A percentile compares a stretch with the other conserved stretches of the same genome.
phyloP scores from a whole-genome alignment of 2,888 invertebrate genomes.

The Sipunculus nudus region DNA sequence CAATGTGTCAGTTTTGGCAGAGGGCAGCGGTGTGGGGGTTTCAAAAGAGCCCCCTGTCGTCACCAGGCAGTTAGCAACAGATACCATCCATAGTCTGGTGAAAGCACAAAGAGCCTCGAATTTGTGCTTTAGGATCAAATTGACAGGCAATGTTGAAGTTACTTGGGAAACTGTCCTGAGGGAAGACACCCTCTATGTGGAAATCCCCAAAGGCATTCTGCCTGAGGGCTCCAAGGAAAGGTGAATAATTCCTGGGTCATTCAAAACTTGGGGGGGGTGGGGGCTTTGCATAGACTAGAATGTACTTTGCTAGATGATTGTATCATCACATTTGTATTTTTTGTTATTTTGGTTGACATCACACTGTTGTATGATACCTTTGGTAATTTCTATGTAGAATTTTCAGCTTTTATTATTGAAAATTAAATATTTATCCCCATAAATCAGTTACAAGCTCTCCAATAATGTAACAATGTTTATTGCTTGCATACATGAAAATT shows the following conservation, averaged over 20 bases:
- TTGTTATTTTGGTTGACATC: no score
- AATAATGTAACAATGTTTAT: no score
- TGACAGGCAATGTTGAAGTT: constrained; percentile 81
- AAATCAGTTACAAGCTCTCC: no score
- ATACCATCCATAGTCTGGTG: constrained; percentile 32
- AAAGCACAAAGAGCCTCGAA: constrained; percentile 49
- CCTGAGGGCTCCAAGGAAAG: constrained; percentile 95
- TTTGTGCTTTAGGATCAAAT: constrained; percentile 75
- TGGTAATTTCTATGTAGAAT: no score
- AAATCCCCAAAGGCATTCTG: constrained; percentile 84
- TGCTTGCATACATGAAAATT: no score
- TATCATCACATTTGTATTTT: no score
- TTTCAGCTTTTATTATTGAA: no score
- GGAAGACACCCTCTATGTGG: constrained; percentile 84
- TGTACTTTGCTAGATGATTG: no score
- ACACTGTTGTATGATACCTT: no score
- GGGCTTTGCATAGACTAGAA: no score
- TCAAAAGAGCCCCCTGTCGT: constrained; percentile 75
- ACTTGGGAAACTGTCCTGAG: constrained; percentile 85
- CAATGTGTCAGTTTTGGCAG: constrained; percentile 71
- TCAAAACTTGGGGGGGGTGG: neutral
- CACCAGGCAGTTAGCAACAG: no score
- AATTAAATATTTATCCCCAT: no score
- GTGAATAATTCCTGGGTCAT: constrained; percentile 51
- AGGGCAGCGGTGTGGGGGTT: constrained; percentile 79